phyloP scores from a whole-genome alignment of 1,140 invertebrate genomes.

The Papilio xuthus region DNA sequence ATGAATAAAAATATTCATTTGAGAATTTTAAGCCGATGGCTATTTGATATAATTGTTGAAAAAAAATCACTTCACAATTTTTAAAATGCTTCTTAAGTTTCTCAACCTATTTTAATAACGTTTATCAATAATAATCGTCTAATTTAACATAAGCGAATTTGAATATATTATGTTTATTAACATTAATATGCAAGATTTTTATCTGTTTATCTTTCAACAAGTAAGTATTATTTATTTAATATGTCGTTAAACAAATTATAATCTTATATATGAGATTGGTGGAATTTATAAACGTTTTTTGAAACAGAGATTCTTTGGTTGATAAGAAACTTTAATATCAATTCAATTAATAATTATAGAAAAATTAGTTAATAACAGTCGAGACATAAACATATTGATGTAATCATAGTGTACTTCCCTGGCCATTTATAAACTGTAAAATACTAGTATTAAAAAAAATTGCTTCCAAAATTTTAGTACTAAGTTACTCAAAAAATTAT shows the following conservation, averaged over 20 bases:
- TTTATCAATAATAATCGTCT: conserved; percentile 1
- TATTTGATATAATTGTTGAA: neutral
- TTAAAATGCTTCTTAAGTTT: neutral
- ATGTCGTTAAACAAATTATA: conserved; percentile 34
- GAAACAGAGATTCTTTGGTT: neutral
- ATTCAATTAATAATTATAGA: neutral
- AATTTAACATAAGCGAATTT: conserved; percentile 19
- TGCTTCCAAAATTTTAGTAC: neutral
- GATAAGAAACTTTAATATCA: conserved; percentile 7
- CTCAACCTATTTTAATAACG: neutral
- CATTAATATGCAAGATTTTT: conserved; percentile 32
- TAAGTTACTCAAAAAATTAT: neutral
- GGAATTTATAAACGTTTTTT: conserved; percentile 9
- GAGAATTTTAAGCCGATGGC: neutral
- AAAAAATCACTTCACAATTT: neutral
- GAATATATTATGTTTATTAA: conserved; percentile 20
- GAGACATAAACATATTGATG: too few species aligned
- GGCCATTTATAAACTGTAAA: neutral
- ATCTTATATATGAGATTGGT: neutral
- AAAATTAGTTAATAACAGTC: neutral
- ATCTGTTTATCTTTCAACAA: conserved; percentile 35
- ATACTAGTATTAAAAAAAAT: too few species aligned
- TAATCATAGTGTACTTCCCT: too few species aligned
- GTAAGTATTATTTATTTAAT: conserved; percentile 20
- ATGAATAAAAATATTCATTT: neutral